These are phyloP conservation scores for Diplolepis rosae DNA, from an alignment of 2,888 invertebrate species.

Conservation along the genomic window DNA sequence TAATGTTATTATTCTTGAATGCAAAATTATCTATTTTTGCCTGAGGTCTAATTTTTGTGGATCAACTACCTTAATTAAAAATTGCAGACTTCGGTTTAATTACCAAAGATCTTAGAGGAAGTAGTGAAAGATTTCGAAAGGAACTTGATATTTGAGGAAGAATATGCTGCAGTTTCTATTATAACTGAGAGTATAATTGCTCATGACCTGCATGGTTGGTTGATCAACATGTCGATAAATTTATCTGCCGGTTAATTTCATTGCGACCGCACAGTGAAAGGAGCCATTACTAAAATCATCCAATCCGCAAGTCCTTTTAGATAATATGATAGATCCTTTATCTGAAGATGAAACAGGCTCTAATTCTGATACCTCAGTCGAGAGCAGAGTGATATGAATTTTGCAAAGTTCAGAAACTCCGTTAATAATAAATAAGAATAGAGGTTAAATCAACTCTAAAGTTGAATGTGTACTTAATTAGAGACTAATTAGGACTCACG, in stretches of 20 bases:
- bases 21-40: no score
- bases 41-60: no score
- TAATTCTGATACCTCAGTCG: slow-evolving; percentile 7
- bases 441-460: slow-evolving; percentile 7
- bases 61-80: no score
- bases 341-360: slow-evolving; percentile 16
- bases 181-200: slow-evolving; percentile 5
- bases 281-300: slow-evolving; percentile 25
- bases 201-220: slow-evolving; percentile 24
- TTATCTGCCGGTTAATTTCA: slow-evolving; percentile 16
- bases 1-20: no score
- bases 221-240: slow-evolving; percentile 28
- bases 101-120: not conserved
- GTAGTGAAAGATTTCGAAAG: not conserved
- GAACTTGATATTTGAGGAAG: slow-evolving; percentile 18
- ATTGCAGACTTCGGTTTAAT: not conserved
- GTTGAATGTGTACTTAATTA: not conserved
- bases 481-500: not conserved
- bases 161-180: slow-evolving; percentile 4
- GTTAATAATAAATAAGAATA: slow-evolving; percentile 27
- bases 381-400: slow-evolving; percentile 20
- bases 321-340: slow-evolving; percentile 17
- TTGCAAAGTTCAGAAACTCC: slow-evolving; percentile 20
- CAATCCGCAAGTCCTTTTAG: slow-evolving; percentile 26
- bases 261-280: slow-evolving; percentile 28